phyloP scores from a whole-genome alignment of 2,113 vertebrate species.

The Polypterus senegalus region DNA sequence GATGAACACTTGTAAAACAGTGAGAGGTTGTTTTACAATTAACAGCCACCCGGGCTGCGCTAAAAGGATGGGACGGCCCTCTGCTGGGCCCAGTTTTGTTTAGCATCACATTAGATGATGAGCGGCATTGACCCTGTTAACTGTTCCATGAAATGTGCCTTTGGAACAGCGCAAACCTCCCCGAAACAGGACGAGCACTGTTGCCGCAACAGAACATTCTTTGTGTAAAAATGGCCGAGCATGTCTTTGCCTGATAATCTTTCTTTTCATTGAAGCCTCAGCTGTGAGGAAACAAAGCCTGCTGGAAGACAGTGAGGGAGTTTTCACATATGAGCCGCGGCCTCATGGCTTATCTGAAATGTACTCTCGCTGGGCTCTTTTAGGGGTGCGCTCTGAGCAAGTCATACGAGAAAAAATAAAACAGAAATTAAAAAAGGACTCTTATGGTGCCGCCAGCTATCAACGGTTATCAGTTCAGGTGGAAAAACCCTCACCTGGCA shows the following conservation, averaged over 20 bases:
- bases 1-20: slow-evolving; percentile 43
- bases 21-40: slow-evolving; percentile 34
- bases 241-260: slow-evolving; percentile 45
- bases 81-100: slow-evolving; percentile 41
- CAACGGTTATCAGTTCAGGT: too few species aligned
- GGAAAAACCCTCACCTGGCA: too few species aligned
- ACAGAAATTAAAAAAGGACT: too few species aligned
- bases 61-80: slow-evolving; percentile 39
- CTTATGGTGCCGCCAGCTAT: too few species aligned
- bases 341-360: background rate
- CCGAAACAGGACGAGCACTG: slow-evolving; percentile 61
- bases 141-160: slow-evolving; percentile 66
- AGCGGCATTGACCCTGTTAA: slow-evolving; percentile 66
- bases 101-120: slow-evolving; percentile 57
- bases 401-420: too few species aligned
- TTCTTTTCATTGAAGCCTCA: slow-evolving; percentile 40
- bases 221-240: slow-evolving; percentile 58
- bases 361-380: too few species aligned
- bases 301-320: slow-evolving; percentile 28
- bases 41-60: slow-evolving; percentile 41
- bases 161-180: slow-evolving; percentile 54
- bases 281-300: slow-evolving; percentile 46
- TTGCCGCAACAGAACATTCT: slow-evolving; percentile 67
- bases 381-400: too few species aligned
- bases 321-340: slow-evolving; percentile 11